Evolutionary conservation across 2,797 vertebrate species (phyloP), one percentile per base, ranked within the genome.

Genomic region (Eupleurogrammus muticus): DNA sequence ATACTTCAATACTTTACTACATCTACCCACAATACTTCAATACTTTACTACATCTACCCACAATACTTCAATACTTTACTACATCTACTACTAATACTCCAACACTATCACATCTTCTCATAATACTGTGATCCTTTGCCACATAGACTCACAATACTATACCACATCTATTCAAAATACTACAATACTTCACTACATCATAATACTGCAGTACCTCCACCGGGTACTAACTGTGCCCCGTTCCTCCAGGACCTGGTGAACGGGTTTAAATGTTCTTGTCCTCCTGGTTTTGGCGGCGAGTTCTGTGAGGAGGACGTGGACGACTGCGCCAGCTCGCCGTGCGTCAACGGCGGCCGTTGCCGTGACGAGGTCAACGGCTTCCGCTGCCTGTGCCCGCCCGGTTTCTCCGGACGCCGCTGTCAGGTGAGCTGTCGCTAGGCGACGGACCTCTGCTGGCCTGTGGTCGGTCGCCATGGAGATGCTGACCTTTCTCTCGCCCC

Each of bases 391-490:
- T 97, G 96, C 88, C 95, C 94, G 0, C 94, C 94, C 50, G 97
- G 96, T 77, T 96, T 96, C 93, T 98, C 96, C 23, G 97, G 97
- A 85, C 93, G 94, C 86, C 93, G 94, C 87, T 98, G 97, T 91
- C 96, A 97, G 96, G 96, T 97, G 89, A 95, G 94, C 55, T 0
- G 2, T 5, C 0, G 14, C 3, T n/a, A 9, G 14, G 49, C 28
- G 0, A 21, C 35, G n/a, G 7, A n/a, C 42, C 21, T n/a, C 11
- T 13, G 11, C 20, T 1, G 8, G 7, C 40, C 2, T 48, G 42
- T 7, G 10, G 16, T 7, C 23, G n/a, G 68, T 72, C 32, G 19
- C 68, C 36, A n/a, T 19, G 62, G 28, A 19, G 55, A 60, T 19
- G 28, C 53, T 2, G 44, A 28, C 19, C 46, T 52, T 50, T 9